Conservation (phyloP, 1,140 invertebrate species). For the Oppia nitens region DNA sequence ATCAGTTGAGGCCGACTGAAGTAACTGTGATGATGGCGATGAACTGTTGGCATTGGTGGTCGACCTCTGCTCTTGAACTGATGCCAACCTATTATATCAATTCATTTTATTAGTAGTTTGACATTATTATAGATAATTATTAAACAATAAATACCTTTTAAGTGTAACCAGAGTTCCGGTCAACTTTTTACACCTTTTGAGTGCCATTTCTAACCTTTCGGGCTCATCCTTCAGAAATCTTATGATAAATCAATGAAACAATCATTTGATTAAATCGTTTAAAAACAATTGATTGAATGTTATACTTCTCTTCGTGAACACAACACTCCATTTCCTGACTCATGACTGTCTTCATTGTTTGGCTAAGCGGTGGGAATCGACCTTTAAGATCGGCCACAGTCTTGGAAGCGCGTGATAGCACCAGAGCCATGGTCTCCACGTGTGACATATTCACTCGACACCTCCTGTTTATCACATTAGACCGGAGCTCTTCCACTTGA, state of each 20-base stretch:
- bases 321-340: constrained; percentile 85
- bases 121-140: background rate
- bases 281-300: constrained; percentile 11
- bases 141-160: constrained; percentile 50
- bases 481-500: constrained; percentile 79
- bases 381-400: constrained; percentile 85
- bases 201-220: constrained; percentile 67
- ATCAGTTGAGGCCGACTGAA: constrained; percentile 22
- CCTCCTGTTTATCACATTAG: constrained; percentile 83
- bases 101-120: background rate
- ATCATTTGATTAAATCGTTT: constrained; percentile 9
- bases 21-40: constrained; percentile 24
- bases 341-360: constrained; percentile 68
- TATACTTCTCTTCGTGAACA: constrained; percentile 71
- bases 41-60: constrained; percentile 17
- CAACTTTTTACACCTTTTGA: constrained; percentile 84
- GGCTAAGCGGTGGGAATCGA: constrained; percentile 70
- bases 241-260: constrained; percentile 16
- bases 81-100: constrained; percentile 51
- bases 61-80: constrained; percentile 73
- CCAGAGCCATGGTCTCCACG: constrained; percentile 86
- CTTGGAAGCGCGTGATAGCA: constrained; percentile 74
- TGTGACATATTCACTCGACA: constrained; percentile 89
- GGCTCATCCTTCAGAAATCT: constrained; percentile 86
- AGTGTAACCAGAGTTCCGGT: constrained; percentile 88